A percentile compares a stretch with the other conserved stretches of the same genome.
Evolutionary conservation across 2,113 vertebrate genomes (phyloP).

Genomic region (Scolopax mira): DNA sequence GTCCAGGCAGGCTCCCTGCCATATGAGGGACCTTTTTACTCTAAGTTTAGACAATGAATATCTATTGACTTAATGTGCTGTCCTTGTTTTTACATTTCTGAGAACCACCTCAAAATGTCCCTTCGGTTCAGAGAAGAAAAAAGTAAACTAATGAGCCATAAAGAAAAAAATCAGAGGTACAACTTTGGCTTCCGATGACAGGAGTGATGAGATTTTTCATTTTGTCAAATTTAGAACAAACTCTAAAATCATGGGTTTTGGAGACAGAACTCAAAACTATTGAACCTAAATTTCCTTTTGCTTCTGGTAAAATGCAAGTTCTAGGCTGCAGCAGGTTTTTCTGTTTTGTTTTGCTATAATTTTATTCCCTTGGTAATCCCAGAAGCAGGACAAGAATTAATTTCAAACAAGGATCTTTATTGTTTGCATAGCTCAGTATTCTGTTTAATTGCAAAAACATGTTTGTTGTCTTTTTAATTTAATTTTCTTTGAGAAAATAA

Average conservation of each 20-base stretch:
- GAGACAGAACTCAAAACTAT: slow-evolving; percentile 7
- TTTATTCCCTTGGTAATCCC: slow-evolving; percentile 54
- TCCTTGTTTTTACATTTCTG: neutral
- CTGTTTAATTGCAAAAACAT: slow-evolving; percentile 57
- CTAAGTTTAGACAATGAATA: neutral
- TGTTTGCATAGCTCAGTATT: slow-evolving; percentile 49
- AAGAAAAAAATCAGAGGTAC: neutral
- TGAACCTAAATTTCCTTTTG: slow-evolving; percentile 34
- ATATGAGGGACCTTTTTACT: neutral
- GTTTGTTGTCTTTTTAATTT: slow-evolving; percentile 38
- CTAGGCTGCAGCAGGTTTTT: slow-evolving; percentile 40
- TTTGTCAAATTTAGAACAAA: slow-evolving; percentile 37
- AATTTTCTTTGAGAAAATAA: slow-evolving; percentile 46
- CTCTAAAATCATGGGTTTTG: neutral
- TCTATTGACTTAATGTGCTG: neutral
- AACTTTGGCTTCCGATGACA: neutral
- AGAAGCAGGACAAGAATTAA: slow-evolving; percentile 57
- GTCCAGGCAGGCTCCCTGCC: neutral
- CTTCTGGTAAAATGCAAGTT: slow-evolving; percentile 47
- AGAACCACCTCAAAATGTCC: neutral
- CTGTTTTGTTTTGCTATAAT: slow-evolving; percentile 53
- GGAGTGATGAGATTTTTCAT: neutral
- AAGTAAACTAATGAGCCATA: neutral
- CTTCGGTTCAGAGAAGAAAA: neutral
- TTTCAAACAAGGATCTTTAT: slow-evolving; percentile 58